Evolutionary conservation across 2,113 vertebrate species (phyloP).

Genomic region (Podocnemis expansa): DNA sequence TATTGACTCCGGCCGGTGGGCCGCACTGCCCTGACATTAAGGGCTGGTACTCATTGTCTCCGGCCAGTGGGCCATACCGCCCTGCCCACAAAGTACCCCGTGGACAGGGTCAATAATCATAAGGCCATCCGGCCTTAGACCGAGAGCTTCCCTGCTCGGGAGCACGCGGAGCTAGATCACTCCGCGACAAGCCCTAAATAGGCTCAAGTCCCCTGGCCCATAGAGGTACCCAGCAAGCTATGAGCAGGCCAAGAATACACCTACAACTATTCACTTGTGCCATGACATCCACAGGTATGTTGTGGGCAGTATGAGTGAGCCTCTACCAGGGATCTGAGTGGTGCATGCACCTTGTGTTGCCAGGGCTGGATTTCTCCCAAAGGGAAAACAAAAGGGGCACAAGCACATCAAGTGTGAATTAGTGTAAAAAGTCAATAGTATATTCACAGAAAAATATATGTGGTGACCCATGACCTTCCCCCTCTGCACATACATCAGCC

Average conservation of each 20-base stretch:
- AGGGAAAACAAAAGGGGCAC: constrained; percentile 20
- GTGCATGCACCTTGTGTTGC: not conserved
- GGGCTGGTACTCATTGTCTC: too few relatives aligned
- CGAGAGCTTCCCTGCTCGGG: too few relatives aligned
- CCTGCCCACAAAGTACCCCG: too few relatives aligned
- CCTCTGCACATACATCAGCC: not conserved
- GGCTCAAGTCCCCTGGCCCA: not conserved
- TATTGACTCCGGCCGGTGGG: too few relatives aligned
- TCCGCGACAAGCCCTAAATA: too few relatives aligned
- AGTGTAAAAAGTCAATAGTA: not conserved
- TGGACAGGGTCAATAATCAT: too few relatives aligned
- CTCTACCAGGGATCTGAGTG: too few relatives aligned
- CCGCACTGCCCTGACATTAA: too few relatives aligned
- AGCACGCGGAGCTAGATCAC: too few relatives aligned
- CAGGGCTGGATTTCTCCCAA: constrained; percentile 39
- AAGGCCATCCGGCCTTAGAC: too few relatives aligned
- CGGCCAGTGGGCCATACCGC: too few relatives aligned
- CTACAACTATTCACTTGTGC: too few relatives aligned
- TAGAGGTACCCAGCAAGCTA: not conserved
- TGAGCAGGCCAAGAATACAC: not conserved
- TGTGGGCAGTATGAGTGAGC: not conserved
- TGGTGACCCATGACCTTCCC: not conserved
- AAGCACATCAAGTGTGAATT: constrained; percentile 41
- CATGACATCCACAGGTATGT: not conserved
- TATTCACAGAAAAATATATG: not conserved